These are phyloP conservation scores for Chorisops tibialis DNA, from an alignment of 2,888 invertebrate species.

Conservation along the genomic window DNA sequence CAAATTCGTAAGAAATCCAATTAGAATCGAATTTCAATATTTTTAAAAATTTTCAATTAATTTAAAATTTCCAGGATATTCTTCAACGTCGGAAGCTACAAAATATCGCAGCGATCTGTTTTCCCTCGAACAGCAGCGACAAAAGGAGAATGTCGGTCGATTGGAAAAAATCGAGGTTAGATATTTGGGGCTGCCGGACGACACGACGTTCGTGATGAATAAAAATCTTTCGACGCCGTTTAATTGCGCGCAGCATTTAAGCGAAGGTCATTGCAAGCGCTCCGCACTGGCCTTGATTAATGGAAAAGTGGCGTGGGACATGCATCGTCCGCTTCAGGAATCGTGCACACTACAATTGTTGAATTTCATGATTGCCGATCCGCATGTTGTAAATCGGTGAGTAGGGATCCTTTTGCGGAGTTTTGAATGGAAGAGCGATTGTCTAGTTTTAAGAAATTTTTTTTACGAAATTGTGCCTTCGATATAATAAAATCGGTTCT, in stretches of 20 bases:
- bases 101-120: conserved; percentile 69
- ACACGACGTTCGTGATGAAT: conserved; percentile 82
- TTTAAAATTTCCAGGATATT: conserved; percentile 51
- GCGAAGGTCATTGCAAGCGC: conserved; percentile 65
- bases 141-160: conserved; percentile 70
- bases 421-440: too few species aligned
- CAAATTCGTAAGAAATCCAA: conserved; percentile 5
- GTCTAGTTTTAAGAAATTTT: too few species aligned
- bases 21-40: too few species aligned
- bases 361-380: conserved; percentile 52
- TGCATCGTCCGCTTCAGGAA: conserved; percentile 78
- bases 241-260: conserved; percentile 85
- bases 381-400: conserved; percentile 49
- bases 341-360: conserved; percentile 61
- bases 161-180: conserved; percentile 88
- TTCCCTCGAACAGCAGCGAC: conserved; percentile 70
- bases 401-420: too few species aligned
- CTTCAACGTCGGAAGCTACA: conserved; percentile 55
- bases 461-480: too few species aligned
- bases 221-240: conserved; percentile 86
- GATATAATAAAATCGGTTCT: too few species aligned
- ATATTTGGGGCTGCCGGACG: conserved; percentile 71
- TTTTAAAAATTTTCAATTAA: too few species aligned
- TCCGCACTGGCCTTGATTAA: conserved; percentile 80
- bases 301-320: conserved; percentile 80